Evolutionary conservation across 2,888 invertebrate species (phyloP).

Genomic region (Camponotus fellah): DNA sequence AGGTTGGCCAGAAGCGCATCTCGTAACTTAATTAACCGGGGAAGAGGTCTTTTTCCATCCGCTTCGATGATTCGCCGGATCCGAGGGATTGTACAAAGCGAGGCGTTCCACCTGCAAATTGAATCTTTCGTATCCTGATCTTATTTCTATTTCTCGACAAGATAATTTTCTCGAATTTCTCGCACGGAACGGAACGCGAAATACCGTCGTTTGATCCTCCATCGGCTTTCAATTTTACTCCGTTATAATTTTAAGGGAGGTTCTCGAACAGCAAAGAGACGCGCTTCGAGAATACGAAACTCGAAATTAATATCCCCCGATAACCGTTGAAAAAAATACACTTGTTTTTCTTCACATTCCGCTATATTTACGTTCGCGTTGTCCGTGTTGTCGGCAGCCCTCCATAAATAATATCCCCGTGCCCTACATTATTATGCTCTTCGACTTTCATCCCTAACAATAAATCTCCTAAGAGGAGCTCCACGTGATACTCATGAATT

Average conservation of each 20-base stretch:
- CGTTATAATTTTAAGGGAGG: background rate
- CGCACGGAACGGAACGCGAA: background rate
- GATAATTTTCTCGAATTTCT: slow-evolving; percentile 21
- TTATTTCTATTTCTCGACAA: slow-evolving; percentile 43
- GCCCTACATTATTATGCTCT: slow-evolving; percentile 40
- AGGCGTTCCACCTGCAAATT: slow-evolving; percentile 40
- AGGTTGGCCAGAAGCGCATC: slow-evolving; percentile 43
- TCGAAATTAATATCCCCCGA: slow-evolving; percentile 19
- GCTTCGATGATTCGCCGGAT: slow-evolving; percentile 47
- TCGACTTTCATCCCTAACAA: slow-evolving; percentile 40
- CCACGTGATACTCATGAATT: slow-evolving; percentile 37
- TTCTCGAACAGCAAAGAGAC: background rate
- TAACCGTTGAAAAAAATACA: slow-evolving; percentile 24
- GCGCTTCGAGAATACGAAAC: background rate
- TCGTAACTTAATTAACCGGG: slow-evolving; percentile 53
- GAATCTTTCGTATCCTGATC: slow-evolving; percentile 43
- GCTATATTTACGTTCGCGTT: background rate
- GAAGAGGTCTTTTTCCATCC: slow-evolving; percentile 50
- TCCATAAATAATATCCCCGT: slow-evolving; percentile 44
- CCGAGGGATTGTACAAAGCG: slow-evolving; percentile 42
- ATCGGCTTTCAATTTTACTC: background rate
- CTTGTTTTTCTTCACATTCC: slow-evolving; percentile 16
- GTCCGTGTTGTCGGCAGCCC: background rate
- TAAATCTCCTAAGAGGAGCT: slow-evolving; percentile 46
- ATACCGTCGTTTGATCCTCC: background rate